Evolutionary conservation across 2,888 invertebrate species (phyloP).

Genomic region (Crematogaster levior): DNA sequence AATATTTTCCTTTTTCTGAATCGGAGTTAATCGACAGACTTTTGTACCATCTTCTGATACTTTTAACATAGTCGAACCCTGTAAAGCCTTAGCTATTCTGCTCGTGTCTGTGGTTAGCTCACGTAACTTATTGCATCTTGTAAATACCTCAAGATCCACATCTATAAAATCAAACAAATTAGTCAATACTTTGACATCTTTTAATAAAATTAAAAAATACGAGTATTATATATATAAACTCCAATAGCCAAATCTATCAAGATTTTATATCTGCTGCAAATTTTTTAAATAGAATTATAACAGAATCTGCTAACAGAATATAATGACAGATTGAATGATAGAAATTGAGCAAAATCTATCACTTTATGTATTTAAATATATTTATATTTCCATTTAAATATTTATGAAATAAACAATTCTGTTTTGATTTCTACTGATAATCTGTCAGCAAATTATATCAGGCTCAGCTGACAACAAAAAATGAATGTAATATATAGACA

Average conservation of each 20-base stretch:
- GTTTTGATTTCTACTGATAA: not conserved
- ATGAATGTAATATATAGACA: not conserved
- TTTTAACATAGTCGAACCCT: slow-evolving; percentile 90
- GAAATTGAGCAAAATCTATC: no score
- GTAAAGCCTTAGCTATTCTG: slow-evolving; percentile 92
- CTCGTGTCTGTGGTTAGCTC: slow-evolving; percentile 88
- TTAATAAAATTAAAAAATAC: not conserved
- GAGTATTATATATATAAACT: not conserved
- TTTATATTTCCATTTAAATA: not conserved
- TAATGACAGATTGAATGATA: no score
- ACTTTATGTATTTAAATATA: no score
- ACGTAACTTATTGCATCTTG: slow-evolving; percentile 94
- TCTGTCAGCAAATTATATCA: not conserved
- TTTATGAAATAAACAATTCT: not conserved
- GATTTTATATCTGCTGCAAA: not conserved
- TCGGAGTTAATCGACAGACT: slow-evolving; percentile 88
- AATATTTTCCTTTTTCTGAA: slow-evolving; percentile 88
- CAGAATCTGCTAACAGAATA: no score
- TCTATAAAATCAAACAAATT: slow-evolving; percentile 83
- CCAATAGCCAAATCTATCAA: not conserved
- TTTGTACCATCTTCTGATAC: slow-evolving; percentile 91
- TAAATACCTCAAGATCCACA: slow-evolving; percentile 90
- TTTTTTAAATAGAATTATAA: not conserved
- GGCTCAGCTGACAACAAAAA: not conserved
- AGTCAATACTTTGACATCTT: not conserved